These are phyloP conservation scores for Rhinoptilus africanus DNA, from an alignment of 2,113 vertebrate genomes.

Conservation along the genomic window DNA sequence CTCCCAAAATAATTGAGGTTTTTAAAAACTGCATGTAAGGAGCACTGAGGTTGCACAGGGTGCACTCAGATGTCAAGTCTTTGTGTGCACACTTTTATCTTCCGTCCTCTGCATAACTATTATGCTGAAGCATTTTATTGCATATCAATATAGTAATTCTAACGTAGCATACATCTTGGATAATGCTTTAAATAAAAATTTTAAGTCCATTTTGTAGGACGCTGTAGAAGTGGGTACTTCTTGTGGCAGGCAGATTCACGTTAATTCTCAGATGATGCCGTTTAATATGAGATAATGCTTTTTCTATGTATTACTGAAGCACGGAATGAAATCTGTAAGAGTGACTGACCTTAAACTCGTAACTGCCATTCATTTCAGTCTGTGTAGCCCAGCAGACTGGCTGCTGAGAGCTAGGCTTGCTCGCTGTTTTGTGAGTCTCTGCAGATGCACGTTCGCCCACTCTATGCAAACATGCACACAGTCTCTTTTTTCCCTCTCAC, in stretches of 20 bases:
- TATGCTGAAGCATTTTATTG: not conserved
- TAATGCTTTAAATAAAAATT: not conserved
- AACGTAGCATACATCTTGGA: not conserved
- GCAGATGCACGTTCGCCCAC: slow-evolving; percentile 52
- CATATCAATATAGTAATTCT: not conserved
- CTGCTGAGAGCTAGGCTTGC: slow-evolving; percentile 65
- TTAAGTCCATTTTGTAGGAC: not conserved
- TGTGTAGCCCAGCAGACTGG: slow-evolving; percentile 39
- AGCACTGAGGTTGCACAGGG: not conserved
- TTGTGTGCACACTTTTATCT: not conserved
- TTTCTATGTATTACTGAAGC: not conserved
- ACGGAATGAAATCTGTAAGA: not conserved
- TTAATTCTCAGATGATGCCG: not conserved
- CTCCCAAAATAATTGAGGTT: not conserved
- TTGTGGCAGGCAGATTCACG: not conserved
- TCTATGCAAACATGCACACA: slow-evolving; percentile 37
- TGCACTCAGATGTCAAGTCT: not conserved
- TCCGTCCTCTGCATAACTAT: not conserved
- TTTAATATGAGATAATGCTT: not conserved
- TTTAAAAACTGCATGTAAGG: not conserved
- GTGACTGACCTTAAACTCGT: not conserved
- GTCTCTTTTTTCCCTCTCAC: slow-evolving; percentile 16
- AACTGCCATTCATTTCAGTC: slow-evolving; percentile 54
- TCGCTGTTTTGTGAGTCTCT: slow-evolving; percentile 59
- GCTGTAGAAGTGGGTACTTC: not conserved